A percentile compares a stretch with the other conserved stretches of the same genome.
These are phyloP conservation scores for Pinna nobilis DNA, from an alignment of 1,140 invertebrate genomes.

Conservation along the genomic window DNA sequence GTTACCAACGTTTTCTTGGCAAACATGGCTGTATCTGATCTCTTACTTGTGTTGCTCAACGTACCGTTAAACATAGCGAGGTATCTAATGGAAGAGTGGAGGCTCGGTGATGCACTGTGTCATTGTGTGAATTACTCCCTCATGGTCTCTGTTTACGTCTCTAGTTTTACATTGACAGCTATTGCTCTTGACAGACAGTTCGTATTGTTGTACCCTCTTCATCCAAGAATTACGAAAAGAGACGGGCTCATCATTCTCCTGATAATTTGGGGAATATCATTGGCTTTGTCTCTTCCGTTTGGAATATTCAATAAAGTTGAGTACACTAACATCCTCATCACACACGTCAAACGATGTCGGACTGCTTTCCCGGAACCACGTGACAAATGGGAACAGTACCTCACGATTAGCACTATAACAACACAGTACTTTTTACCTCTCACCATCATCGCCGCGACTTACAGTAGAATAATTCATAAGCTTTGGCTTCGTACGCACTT, in stretches of 20 bases:
- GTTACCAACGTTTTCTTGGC: slow-evolving; percentile 98
- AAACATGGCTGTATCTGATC: slow-evolving; percentile 95
- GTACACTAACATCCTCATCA: slow-evolving; percentile 36
- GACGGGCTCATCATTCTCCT: slow-evolving; percentile 71
- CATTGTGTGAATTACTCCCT: slow-evolving; percentile 76
- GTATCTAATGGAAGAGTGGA: slow-evolving; percentile 72
- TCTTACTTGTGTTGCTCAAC: slow-evolving; percentile 91
- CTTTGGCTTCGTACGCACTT: slow-evolving; percentile 63
- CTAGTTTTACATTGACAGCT: slow-evolving; percentile 77
- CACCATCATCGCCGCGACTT: slow-evolving; percentile 73
- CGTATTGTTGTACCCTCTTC: slow-evolving; percentile 76
- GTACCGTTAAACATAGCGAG: slow-evolving; percentile 80
- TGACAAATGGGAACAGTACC: slow-evolving; percentile 65
- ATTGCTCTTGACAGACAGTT: slow-evolving; percentile 77
- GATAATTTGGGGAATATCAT: slow-evolving; percentile 75
- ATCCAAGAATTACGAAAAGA: slow-evolving; percentile 70
- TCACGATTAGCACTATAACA: slow-evolving; percentile 74
- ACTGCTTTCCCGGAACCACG: slow-evolving; percentile 57
- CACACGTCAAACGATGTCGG: slow-evolving; percentile 66
- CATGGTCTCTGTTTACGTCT: slow-evolving; percentile 77
- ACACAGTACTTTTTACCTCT: slow-evolving; percentile 78
- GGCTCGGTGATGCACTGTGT: slow-evolving; percentile 75
- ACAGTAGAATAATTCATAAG: slow-evolving; percentile 63
- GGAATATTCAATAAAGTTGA: slow-evolving; percentile 73
- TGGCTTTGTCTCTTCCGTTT: slow-evolving; percentile 75